Base-by-base conservation (phyloP, 2,113 vertebrate genomes). In the Gallinago media region DNA sequence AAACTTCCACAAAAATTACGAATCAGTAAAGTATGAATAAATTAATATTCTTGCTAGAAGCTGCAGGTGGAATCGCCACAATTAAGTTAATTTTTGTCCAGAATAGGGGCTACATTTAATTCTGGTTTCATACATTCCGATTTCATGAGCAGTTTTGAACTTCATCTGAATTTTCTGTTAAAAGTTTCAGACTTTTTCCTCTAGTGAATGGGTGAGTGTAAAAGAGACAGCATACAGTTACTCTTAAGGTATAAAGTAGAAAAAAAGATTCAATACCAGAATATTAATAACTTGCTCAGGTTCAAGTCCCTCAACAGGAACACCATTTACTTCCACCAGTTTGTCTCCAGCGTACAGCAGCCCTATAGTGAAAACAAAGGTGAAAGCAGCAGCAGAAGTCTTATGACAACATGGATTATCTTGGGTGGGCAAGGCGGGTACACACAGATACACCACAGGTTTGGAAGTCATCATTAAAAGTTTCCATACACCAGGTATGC, bases 211-310 rank as follows among this genome's bases (percentile, higher is more conserved):
- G 32, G 13, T 65, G 59, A 59, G 58, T 40, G 12, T 34, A 47
- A 65, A 73, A 65, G 71, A 68, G 67, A 1, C 0, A 49, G 18
- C 27, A 56, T 11, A 44, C 29, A 44, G 73, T 79, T 85, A 58
- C 26, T 42, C 21, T 44, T 80, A 68, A 58, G 12, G 21, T 54
- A 61, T 7, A 76, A 82, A 70, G 26, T 8, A 83, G 44, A 81
- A 93, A 92, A 44, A 44, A 84, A 59, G 21, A 85, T 75, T 63
- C n/a, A 65, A 76, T 97, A 99, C 99, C 98, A 99, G 98, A 65
- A 99, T 99, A 66, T 99, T 99, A 96, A 99, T 99, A 32, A 99
- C 99, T 97, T 99, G 99, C 80, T 99, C 99, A 13, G 99, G 99
- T 62, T 99, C 98, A 96, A 99, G 97, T n/a, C 99, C 99, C 26